phyloP scores from a whole-genome alignment of 2,888 invertebrate genomes.

The Phania funesta region DNA sequence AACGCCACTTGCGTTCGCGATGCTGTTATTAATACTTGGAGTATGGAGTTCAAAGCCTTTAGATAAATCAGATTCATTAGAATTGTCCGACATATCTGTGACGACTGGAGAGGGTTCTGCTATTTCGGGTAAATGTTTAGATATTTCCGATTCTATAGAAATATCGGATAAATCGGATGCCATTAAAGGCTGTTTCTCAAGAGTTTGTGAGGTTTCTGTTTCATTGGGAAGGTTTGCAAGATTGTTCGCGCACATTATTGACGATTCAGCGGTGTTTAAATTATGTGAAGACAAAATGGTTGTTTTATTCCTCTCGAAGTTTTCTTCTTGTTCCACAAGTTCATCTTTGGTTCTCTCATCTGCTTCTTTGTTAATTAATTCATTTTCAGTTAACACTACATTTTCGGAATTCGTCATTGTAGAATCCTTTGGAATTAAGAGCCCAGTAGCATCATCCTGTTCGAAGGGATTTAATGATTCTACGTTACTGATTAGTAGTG shows the following conservation, averaged over 20 bases:
- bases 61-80: conserved; percentile 17
- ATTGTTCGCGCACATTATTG: background rate
- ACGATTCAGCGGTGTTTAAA: conserved; percentile 5
- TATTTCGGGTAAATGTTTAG: conserved; percentile 49
- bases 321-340: background rate
- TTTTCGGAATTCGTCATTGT: background rate
- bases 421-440: background rate
- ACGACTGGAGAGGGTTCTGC: conserved; percentile 55
- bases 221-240: conserved; percentile 3
- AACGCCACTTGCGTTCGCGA: too few relatives aligned
- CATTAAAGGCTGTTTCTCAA: background rate
- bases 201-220: background rate
- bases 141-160: conserved; percentile 43
- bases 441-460: background rate
- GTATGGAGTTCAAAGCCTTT: conserved; percentile 7
- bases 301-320: background rate
- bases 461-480: conserved; percentile 38
- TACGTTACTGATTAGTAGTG: conserved; percentile 51
- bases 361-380: background rate
- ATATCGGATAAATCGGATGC: conserved; percentile 40
- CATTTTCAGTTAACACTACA: background rate
- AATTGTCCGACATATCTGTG: conserved; percentile 56
- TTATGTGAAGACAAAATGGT: background rate
- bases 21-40: background rate
- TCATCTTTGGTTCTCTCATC: conserved; percentile 23